Evolutionary conservation across 1,140 invertebrate genomes (phyloP).

Genomic region (Neelides sp.): DNA sequence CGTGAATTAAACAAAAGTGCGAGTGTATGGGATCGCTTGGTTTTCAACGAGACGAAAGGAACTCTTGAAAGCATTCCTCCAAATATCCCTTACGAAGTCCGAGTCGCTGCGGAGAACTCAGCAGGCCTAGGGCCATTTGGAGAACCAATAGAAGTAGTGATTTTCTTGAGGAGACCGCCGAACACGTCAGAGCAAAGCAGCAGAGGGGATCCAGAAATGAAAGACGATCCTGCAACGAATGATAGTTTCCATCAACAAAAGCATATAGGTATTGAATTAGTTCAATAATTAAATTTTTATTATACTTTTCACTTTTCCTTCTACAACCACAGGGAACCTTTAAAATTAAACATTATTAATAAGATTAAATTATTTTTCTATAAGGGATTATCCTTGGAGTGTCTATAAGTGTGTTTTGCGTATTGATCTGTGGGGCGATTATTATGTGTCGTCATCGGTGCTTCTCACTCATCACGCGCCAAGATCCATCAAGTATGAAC

Average conservation of each 20-base stretch:
- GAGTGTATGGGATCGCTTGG: too few species aligned
- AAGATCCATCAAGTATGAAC: not conserved
- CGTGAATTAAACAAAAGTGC: too few species aligned
- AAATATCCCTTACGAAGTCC: conserved; percentile 13
- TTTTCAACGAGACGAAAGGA: conserved; percentile 11
- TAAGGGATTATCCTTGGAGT: conserved; percentile 23
- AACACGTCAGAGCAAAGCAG: not conserved
- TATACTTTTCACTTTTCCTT: too few species aligned
- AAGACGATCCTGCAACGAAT: not conserved
- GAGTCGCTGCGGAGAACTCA: conserved; percentile 22
- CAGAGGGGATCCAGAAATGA: not conserved
- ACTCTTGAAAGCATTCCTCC: conserved; percentile 14
- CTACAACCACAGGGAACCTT: too few species aligned
- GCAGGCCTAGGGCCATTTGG: conserved; percentile 15
- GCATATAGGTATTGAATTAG: too few species aligned
- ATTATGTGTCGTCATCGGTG: conserved; percentile 25
- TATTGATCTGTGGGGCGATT: conserved; percentile 21
- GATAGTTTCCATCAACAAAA: too few species aligned
- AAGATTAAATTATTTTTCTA: too few species aligned
- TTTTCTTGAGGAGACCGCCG: conserved; percentile 8
- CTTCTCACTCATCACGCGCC: conserved; percentile 15
- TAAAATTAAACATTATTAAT: too few species aligned
- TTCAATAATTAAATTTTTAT: too few species aligned
- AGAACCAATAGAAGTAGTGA: conserved; percentile 7
- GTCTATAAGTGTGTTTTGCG: conserved; percentile 11